Base-by-base conservation (phyloP, 2,113 vertebrate genomes). In the Percopsis transmontana region DNA sequence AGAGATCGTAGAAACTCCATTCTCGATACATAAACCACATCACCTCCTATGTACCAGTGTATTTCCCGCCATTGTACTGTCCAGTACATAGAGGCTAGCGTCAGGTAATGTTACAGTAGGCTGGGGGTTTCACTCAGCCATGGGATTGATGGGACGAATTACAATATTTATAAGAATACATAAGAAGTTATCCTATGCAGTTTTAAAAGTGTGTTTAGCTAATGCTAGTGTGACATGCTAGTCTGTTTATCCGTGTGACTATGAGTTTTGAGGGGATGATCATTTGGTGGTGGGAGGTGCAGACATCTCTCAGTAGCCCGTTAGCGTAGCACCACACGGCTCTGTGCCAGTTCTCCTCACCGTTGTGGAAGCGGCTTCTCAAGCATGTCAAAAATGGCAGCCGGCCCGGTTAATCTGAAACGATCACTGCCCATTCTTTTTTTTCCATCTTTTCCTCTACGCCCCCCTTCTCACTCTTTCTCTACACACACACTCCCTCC, bases 311-410 rank as follows among this genome's bases (percentile, higher is more conserved):
- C 57, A 42, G 44, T 65, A 71, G 80, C 75, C 58, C 87, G 87
- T 85, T 85, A 80, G 72, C 80, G 78, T 83, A 82, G 71, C 76
- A 81, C 87, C 78, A 85, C 81, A 68, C 52, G 48, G 63, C 77
- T 75, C 72, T 74, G n/a, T 77, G 80, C 65, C 68, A 42, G 10
- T 68, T 70, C 83, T 86, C 85, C 56, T 86, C 70, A 82, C 61
- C 76, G 76, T 81, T 72, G 64, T 79, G 63, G 74, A 71, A 76
- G 77, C 47, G 69, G 74, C 76, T 80, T 87, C 52, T 85, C 66
- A 59, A 75, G 76, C 70, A 77, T 88, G 74, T 87, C 56, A 81
- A 74, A 39, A 70, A 64, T 69, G 68, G 11, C 42, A 11, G 42
- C 2, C 72, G 70, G 65, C 65, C 20, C 20, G 56, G 62, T 84